Evolutionary conservation across 1,140 invertebrate species (phyloP), one percentile per base, ranked within the genome.

Genomic region (Hyposmocoma kahamanoa): DNA sequence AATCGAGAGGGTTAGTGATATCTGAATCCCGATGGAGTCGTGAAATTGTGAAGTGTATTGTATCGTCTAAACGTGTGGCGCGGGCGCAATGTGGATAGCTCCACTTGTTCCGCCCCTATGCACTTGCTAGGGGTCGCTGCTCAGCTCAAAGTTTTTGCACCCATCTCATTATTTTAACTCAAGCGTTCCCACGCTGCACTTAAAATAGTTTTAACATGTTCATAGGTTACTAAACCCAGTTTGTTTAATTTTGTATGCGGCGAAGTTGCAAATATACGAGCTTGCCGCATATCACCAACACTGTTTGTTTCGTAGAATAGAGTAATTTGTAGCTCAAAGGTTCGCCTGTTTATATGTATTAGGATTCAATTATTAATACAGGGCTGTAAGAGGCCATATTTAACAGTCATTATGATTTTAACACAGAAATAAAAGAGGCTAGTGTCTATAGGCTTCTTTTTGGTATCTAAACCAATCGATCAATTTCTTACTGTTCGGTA

Each of bases 91-190:
- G 42, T 38, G 56, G 49, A 59, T 56, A 64, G 62, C 47, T 53
- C 62, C 62, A 79, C 74, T 73, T 74, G 74, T 83, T 73, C 66
- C 67, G 80, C 80, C 80, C 77, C 70, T 78, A 81, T 84, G 77
- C 77, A 78, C 77, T 76, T 75, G 72, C 54, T 42, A 48, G 42
- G 54, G 61, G 72, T 79, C 75, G 71, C 50, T 67, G 62, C 52
- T 53, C 48, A 48, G 50, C 56, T 54, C 67, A 60, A 57, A 63
- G 52, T 81, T 81, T 79, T 81, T 84, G 76, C 80, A 76, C 72
- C 69, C 67, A 62, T 59, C 58, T 66, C 59, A 66, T 69, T 66
- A 62, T 62, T 67, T 50, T 53, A 68, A 75, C 63, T 53, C 30
- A 56, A 55, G 52, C 63, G 47, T 80, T 83, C 76, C 73, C 79